phyloP scores from a whole-genome alignment of 2,797 vertebrate species.

The Leucoraja ocellata region DNA sequence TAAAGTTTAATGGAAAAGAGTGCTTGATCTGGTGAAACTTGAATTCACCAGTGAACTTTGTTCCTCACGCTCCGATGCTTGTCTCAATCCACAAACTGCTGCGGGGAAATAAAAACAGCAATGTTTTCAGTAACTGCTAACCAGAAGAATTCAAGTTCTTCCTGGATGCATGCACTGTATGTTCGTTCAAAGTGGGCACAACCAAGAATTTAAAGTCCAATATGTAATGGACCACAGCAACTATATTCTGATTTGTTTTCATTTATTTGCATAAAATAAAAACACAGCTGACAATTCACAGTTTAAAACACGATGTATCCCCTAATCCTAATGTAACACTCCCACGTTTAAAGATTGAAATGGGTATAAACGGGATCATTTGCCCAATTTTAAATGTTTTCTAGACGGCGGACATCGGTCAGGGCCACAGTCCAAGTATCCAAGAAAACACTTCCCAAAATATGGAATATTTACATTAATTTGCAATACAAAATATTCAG shows the following conservation, averaged over 20 bases:
- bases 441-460: not conserved
- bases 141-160: not conserved
- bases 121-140: not conserved
- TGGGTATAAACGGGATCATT: not conserved
- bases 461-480: not conserved
- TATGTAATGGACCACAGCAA: not conserved
- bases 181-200: not conserved
- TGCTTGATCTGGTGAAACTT: conserved; percentile 21
- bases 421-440: not conserved
- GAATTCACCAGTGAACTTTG: conserved; percentile 34
- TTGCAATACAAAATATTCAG: not conserved
- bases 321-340: too few species aligned
- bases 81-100: not conserved
- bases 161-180: not conserved
- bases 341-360: not conserved
- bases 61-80: conserved; percentile 12
- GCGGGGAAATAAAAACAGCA: conserved; percentile 11
- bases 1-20: conserved; percentile 33
- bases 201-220: not conserved
- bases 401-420: not conserved
- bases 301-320: not conserved
- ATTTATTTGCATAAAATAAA: not conserved
- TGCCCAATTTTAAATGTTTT: not conserved
- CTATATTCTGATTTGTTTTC: not conserved
- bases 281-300: too few species aligned